Base-by-base conservation (phyloP, 2,113 vertebrate species). In the Psilopsiagon aurifrons region DNA sequence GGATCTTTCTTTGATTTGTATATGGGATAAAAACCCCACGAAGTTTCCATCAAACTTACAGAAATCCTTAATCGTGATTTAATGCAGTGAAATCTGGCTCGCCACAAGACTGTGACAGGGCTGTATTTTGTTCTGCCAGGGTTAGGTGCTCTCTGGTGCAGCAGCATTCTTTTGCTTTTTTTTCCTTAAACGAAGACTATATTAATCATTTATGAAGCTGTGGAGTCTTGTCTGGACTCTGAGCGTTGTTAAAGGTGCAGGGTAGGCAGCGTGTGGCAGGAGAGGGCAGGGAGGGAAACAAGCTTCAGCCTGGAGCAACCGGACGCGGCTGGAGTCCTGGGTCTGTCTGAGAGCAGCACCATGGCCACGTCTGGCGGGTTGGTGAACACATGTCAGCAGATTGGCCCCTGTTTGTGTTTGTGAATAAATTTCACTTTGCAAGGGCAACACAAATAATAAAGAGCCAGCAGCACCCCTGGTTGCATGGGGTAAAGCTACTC, bases 21-120 rank as follows among this genome's bases (percentile, higher is more conserved):
- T 91, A 76, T 4, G 22, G 63, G 90, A 95, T 95, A 68, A 22
- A 80, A 88, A 77, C 60, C 19, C 8, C 10, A 5, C 1, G 6
- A 92, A 95, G 78, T 90, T 94, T 92, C 92, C 84, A 82, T 97
- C 92, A 88, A 52, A 94, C 88, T 90, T 92, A 63, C 7, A 18
- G 92, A 94, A 83, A 88, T 76, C n/a, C 90, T 95, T 96, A 92
- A 88, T 91, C 90, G 82, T 97, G 97, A 97, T 97, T 97, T 97
- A 96, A 88, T n/a, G 62, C 94, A 80, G 60, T 73, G 83, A 95
- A 92, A 94, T 86, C 95, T 87, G 75, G 66, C 95, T 97, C 92
- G 73, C 96, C 94, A 95, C 64, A 86, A 77, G 90, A 59, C 12
- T 86, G 57, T 92, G 96, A 96, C 94, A 97, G 77, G 55, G 10